Percentiles rank a stretch among this genome's conserved stretches.
phyloP scores from a whole-genome alignment of 2,888 invertebrate genomes.

The Cryptocheilus praepositus region DNA sequence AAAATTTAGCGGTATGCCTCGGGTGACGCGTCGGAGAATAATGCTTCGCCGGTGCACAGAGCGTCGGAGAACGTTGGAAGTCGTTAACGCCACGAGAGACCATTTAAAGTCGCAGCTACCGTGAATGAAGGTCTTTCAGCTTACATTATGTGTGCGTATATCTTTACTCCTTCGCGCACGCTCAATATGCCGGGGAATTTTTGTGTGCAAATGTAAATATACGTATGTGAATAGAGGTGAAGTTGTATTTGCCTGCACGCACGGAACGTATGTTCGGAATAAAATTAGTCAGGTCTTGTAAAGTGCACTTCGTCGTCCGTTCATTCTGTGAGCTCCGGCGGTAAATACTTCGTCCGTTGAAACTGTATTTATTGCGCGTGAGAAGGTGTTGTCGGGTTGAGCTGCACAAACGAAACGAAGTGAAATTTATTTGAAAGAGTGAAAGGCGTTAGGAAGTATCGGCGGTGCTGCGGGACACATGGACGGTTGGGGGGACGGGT shows the following conservation, averaged over 20 bases:
- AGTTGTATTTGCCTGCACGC: too few species aligned
- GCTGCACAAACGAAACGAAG: slow-evolving; percentile 19
- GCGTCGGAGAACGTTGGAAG: slow-evolving; percentile 21
- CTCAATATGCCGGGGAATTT: slow-evolving; percentile 6
- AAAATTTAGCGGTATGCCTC: not conserved
- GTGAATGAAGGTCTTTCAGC: slow-evolving; percentile 36
- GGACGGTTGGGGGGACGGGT: slow-evolving; percentile 26
- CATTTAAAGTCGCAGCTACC: slow-evolving; percentile 34
- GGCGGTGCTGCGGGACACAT: slow-evolving; percentile 12
- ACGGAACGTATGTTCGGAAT: too few species aligned
- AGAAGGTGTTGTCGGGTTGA: not conserved
- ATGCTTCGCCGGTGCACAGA: slow-evolving; percentile 19
- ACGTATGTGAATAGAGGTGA: too few species aligned
- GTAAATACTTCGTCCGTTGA: too few species aligned
- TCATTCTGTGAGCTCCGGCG: not conserved
- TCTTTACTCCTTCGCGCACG: slow-evolving; percentile 1
- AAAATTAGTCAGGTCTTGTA: too few species aligned
- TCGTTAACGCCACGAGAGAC: slow-evolving; percentile 40
- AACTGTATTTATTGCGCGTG: too few species aligned
- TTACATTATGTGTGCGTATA: slow-evolving; percentile 26
- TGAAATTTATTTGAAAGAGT: slow-evolving; percentile 54
- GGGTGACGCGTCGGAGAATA: slow-evolving; percentile 25
- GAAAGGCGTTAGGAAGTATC: slow-evolving; percentile 50
- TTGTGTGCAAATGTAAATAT: not conserved
- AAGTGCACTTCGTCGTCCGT: too few species aligned